These are phyloP conservation scores for Sylvilagus bachmani DNA, from an alignment of 2,113 vertebrate species.

Conservation along the genomic window DNA sequence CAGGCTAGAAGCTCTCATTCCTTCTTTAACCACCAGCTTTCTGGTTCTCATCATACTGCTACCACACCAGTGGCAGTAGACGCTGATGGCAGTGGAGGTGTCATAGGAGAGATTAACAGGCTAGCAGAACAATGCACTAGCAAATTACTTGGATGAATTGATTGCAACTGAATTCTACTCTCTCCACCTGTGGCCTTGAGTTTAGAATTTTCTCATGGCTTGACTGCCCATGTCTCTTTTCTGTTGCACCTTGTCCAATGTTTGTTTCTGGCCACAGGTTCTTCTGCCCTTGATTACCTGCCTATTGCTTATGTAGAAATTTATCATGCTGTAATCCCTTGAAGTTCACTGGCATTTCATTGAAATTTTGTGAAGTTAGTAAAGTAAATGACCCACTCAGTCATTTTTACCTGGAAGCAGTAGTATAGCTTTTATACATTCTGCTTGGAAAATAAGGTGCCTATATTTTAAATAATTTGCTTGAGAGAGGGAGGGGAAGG, in stretches of 20 bases:
- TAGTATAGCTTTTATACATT: slow-evolving; percentile 1
- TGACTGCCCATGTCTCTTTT: neutral
- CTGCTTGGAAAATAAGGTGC: slow-evolving; percentile 1
- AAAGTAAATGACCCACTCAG: slow-evolving; percentile 61
- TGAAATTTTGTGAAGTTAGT: slow-evolving; percentile 26
- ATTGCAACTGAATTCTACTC: neutral
- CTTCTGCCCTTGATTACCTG: slow-evolving; percentile 22
- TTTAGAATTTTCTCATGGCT: neutral
- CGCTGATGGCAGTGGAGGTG: accelerated
- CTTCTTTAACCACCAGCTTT: neutral
- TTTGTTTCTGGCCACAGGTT: neutral
- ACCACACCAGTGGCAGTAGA: accelerated
- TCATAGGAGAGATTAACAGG: no score
- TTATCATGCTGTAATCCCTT: neutral
- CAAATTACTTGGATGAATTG: neutral
- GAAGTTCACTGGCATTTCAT: slow-evolving; percentile 35
- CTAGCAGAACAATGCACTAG: neutral
- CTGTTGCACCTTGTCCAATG: neutral
- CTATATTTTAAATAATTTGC: neutral
- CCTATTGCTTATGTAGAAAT: neutral
- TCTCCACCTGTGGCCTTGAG: neutral
- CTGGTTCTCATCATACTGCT: neutral
- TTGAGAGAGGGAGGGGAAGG: no score
- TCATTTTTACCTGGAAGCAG: slow-evolving; percentile 32
- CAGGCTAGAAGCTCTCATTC: neutral